Evolutionary conservation across 2,113 vertebrate genomes (phyloP).

Genomic region (Piliocolobus tephrosceles): DNA sequence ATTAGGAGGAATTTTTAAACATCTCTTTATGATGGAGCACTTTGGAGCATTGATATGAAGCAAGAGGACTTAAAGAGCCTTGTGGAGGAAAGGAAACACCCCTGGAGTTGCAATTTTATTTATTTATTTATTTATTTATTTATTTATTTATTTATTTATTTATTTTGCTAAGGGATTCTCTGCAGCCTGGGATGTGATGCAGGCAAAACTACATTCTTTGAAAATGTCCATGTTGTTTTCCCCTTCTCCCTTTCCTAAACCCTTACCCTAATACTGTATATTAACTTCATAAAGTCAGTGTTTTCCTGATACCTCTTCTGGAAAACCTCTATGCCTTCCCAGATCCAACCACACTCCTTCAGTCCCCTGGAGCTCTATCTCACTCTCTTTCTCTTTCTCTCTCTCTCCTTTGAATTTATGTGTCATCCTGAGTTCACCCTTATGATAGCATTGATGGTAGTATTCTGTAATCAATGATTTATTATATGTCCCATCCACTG

Average conservation of each 20-base stretch:
- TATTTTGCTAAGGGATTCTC: background rate
- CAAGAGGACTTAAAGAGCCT: background rate
- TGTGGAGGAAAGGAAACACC: background rate
- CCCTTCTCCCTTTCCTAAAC: background rate
- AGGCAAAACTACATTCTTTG: background rate
- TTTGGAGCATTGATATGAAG: background rate
- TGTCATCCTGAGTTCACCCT: background rate
- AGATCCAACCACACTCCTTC: background rate
- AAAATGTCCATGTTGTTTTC: background rate
- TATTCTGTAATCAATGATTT: background rate
- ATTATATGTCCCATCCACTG: background rate
- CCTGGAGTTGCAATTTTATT: background rate
- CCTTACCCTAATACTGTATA: background rate
- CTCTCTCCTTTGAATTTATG: background rate
- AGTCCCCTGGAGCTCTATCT: background rate
- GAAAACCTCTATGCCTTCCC: background rate
- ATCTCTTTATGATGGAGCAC: conserved; percentile 27
- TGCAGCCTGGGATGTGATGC: background rate
- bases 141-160: background rate
- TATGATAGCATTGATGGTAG: background rate
- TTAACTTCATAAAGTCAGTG: background rate
- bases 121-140: background rate
- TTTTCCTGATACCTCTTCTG: background rate
- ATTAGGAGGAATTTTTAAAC: conserved; percentile 79
- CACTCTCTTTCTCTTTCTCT: background rate